Base-by-base conservation (phyloP, 2,888 invertebrate species). In the Dendrolimus pini region DNA sequence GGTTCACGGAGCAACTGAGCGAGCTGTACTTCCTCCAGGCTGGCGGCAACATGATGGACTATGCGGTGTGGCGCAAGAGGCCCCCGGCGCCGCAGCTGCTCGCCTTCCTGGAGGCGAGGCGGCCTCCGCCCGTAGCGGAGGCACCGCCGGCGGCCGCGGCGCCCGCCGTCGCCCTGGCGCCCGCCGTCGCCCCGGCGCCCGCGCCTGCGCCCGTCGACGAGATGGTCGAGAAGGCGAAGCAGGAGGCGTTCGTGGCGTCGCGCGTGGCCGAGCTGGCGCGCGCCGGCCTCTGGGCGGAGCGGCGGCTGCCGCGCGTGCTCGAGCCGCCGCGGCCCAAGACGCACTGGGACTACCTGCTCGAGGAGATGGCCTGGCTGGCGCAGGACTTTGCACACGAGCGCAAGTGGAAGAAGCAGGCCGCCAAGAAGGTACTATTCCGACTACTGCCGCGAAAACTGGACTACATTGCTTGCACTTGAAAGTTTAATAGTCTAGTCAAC, bases 361-460 rank as follows among this genome's bases (percentile, higher is more conserved):
- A 99, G 85, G 99, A 99, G 90, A 98, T 99, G 98, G 96, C 96
- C 53, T 99, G 99, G 99, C 92, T 99, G 67, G 97, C 98, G 52
- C 96, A 97, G 53, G 99, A 99, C 89, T 99, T 99, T 88, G 96
- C 96, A 41, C 97, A 98, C 82, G 99, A 99, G 85, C 93, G 99
- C 63, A 98, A 98, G 82, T 98, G 98, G 98, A 99, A 99, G 79
- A 97, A 97, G 82, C 96, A 96, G 61, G 97, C 97, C 7, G 98
- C 98, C 1, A 96, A 96, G 79, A 98, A 97, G 89, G 93, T 93
- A 47, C 2, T 30, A 30, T 30, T 30, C 30, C 30, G 30, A 30
- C 30, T 30, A 6, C 3, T 6, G 30, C 30, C 30, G 6, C 30
- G 6, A 6, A 14, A 30, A 30, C 6, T 6, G 30, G 30, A 3